Base-by-base conservation (phyloP, 1,140 invertebrate species). In the Saccostrea cuccullata region DNA sequence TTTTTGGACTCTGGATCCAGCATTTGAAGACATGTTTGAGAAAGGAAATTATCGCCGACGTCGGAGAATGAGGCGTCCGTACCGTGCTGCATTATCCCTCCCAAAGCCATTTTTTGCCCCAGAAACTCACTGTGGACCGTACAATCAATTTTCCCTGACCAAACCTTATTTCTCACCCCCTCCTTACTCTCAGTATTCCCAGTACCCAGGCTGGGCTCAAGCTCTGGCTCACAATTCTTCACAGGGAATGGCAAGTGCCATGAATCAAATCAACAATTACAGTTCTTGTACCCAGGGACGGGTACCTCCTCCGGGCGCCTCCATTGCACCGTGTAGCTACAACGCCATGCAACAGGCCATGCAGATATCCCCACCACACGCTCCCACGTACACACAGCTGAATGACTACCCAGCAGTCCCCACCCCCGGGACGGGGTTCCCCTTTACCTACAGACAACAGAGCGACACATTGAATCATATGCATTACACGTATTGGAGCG, bases 11-110 rank as follows among this genome's bases (percentile, higher is more conserved):
- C 89, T 95, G 70, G 94, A 95, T 89, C 94, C 94, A 12, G 94
- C 93, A 15, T 95, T 94, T 87, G 93, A 94, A 77, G 94, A 95
- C 86, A 95, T 95, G 94, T 95, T 95, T 89, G 94, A 95, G 88
- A 94, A 94, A 84, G 94, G 94, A 6, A 94, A 94, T 87, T 94
- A 94, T 82, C 90, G 94, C 20, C 92, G 94, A 17, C 90, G 94
- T 11, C 87, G 94, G 64, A 87, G 94, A 20, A 94, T 94, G 94
- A 92, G 94, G 82, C 86, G 94, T 20, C 94, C 94, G 0, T 94
- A 94, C 88, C 84, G 94, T 26, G 92, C 94, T 8, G 90, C 94
- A 4, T 91, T 94, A 70, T 93, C 93, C 0, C 89, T 94, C 1
- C 92, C 93, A 9, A 94, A 94, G 77, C 92, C 94, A 6, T 89